Percentiles rank a stretch among this genome's conserved stretches.
Evolutionary conservation across 2,797 vertebrate genomes (phyloP).

Genomic region (Neoniphon sammara): DNA sequence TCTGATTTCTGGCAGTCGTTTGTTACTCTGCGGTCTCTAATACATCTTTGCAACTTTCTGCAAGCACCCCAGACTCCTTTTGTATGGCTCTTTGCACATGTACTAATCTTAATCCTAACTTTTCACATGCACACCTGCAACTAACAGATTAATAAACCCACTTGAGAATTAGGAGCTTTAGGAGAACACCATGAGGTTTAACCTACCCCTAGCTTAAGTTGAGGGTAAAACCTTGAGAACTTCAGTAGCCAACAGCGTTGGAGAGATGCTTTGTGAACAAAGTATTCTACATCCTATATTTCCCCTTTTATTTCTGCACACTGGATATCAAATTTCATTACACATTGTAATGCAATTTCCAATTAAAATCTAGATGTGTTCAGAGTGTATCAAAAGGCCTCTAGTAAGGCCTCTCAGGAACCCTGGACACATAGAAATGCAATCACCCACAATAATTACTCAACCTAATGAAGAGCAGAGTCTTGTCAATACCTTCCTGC

Average conservation of each 20-base stretch:
- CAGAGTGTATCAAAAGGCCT: conserved; percentile 28
- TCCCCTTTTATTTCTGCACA: conserved; percentile 8
- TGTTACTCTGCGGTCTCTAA: background rate
- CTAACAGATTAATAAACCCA: background rate
- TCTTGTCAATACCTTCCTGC: conserved; percentile 30
- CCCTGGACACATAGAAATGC: conserved; percentile 9
- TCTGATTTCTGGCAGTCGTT: background rate
- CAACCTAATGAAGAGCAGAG: conserved; percentile 28
- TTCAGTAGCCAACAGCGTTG: no score
- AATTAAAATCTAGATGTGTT: conserved; percentile 48
- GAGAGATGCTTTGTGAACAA: no score
- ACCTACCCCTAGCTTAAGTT: background rate
- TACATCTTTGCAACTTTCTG: background rate
- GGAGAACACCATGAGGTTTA: no score
- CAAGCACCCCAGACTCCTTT: background rate
- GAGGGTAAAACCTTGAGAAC: background rate
- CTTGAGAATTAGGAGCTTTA: no score
- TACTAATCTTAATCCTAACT: background rate
- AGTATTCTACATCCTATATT: background rate
- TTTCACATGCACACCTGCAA: background rate
- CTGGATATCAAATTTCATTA: conserved; percentile 10
- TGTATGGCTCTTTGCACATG: background rate
- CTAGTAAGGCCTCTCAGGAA: conserved; percentile 26
- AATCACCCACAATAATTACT: conserved; percentile 38
- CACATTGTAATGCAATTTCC: conserved; percentile 27